These are phyloP conservation scores for Empis stercorea DNA, from an alignment of 2,888 invertebrate species.

Conservation along the genomic window DNA sequence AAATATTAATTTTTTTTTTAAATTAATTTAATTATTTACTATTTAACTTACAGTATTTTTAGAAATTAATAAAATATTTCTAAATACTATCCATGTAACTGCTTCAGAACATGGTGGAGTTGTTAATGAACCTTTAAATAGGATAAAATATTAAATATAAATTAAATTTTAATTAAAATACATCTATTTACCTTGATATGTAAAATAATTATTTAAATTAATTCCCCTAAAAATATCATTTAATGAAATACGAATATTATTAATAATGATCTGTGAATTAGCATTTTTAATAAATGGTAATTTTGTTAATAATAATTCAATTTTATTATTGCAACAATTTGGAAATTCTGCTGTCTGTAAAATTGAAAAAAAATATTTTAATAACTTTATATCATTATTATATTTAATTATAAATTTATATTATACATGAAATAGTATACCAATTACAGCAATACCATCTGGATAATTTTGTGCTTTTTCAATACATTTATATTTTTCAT, in stretches of 20 bases:
- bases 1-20: not conserved
- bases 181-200: not conserved
- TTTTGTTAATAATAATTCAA: no score
- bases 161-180: not conserved
- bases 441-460: constrained; percentile 43
- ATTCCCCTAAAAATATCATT: not conserved
- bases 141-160: not conserved
- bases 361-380: constrained; percentile 8
- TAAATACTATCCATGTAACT: constrained; percentile 57
- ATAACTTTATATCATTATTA: not conserved
- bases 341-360: constrained; percentile 39
- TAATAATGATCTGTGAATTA: constrained; percentile 47
- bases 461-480: constrained; percentile 38
- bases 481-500: constrained; percentile 42
- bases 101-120: constrained; percentile 59
- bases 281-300: constrained; percentile 34
- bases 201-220: not conserved
- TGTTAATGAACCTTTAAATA: constrained; percentile 49
- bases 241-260: constrained; percentile 47
- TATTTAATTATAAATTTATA: not conserved
- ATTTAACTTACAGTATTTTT: constrained; percentile 17
- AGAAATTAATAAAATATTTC: constrained; percentile 40
- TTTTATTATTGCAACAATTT: constrained; percentile 31
- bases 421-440: constrained; percentile 43
- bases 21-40: not conserved